Base-by-base conservation (phyloP, 2,888 invertebrate species). In the Polyploca ridens region DNA sequence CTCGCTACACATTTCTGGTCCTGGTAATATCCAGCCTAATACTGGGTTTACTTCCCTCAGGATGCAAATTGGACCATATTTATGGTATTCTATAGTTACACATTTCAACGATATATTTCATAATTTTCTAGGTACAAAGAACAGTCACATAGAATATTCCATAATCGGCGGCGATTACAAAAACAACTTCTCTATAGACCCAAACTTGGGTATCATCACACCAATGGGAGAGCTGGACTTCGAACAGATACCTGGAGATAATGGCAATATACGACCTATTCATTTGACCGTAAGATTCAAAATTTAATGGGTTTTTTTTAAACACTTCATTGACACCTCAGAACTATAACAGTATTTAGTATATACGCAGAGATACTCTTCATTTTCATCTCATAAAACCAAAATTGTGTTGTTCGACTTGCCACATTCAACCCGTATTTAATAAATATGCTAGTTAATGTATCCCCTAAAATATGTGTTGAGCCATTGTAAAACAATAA, bases 141-240 rank as follows among this genome's bases (percentile, higher is more conserved):
- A 98, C 85, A 98, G 98, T 79, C 96, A 97, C 84, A 96, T 98
- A 66, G 96, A 97, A 66, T 98, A 97, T 84, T 96, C 97, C 49
- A 96, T 98, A 63, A 94, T 97, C 0, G 96, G 96, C 33, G 97
- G 98, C 0, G 96, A 97, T 65, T 96, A 96, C 70, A 95, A 95
- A 62, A 92, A 94, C 33, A 98, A 98, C 86, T 98, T 98, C 81
- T 96, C 96, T 0, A 97, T 98, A 66, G 96, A 99, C 86, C 95
- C 96, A 0, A 95, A 95, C 71, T 95, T 95, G 10, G 99, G 99
- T 0, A 88, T 96, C 46, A 92, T 99, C 62, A 95, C 93, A 61
- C 97, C 98, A 0, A 85, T 92, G 3, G 93, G 90, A 13, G 95
- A 96, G 0, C 91, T 98, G 66, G 98, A 98, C 89, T 98, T 97